These are phyloP conservation scores for Gnatocerus cornutus DNA, from an alignment of 2,888 invertebrate species.

Conservation along the genomic window DNA sequence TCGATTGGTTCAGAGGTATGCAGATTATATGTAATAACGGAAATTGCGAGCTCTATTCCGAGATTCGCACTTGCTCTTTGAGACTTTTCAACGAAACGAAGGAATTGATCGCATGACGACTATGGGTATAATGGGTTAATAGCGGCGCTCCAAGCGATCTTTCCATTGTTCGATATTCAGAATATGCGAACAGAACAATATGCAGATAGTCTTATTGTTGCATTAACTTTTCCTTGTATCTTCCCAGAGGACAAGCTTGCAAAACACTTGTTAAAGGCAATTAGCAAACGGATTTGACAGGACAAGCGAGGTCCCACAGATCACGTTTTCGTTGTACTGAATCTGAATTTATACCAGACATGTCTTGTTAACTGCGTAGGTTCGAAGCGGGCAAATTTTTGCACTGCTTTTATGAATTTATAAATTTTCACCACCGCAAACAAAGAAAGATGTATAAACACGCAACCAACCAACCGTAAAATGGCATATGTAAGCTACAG, in stretches of 20 bases:
- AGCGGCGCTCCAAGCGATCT: constrained; percentile 35
- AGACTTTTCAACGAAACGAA: constrained; percentile 15
- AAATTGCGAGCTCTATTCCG: constrained; percentile 24
- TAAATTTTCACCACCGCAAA: constrained; percentile 17
- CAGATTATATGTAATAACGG: constrained; percentile 41
- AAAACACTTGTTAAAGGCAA: constrained; percentile 55
- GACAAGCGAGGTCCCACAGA: constrained; percentile 52
- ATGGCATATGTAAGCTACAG: constrained; percentile 30
- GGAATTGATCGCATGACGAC: constrained; percentile 33
- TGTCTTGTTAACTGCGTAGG: constrained; percentile 38
- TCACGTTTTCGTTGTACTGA: constrained; percentile 54
- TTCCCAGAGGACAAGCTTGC: constrained; percentile 54
- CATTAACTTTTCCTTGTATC: constrained; percentile 51
- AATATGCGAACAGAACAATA: constrained; percentile 44
- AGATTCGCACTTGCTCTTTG: constrained; percentile 37
- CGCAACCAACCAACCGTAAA: constrained; percentile 37
- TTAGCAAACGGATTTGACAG: constrained; percentile 56
- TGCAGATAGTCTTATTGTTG: constrained; percentile 50
- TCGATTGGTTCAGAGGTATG: constrained; percentile 26
- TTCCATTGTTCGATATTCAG: constrained; percentile 40
- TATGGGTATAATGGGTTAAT: constrained; percentile 32
- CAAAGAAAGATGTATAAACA: constrained; percentile 37
- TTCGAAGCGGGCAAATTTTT: constrained; percentile 18
- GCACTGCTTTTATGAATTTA: constrained; percentile 8
- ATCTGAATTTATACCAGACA: constrained; percentile 50